These are phyloP conservation scores for Centroberyx gerrardi DNA, from an alignment of 2,797 vertebrate species.

Conservation along the genomic window DNA sequence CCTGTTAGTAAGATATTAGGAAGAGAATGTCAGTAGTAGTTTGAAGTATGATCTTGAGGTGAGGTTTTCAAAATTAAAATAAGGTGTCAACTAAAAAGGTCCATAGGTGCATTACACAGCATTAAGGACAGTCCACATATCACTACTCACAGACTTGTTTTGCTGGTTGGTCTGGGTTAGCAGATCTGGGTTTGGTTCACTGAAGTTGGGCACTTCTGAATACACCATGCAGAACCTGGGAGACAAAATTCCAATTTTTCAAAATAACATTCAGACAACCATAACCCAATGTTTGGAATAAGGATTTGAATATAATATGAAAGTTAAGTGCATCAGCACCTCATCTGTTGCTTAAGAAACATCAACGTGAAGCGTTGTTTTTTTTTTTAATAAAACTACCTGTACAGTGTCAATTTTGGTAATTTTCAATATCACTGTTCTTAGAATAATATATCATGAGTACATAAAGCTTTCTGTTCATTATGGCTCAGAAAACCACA, in stretches of 20 bases:
- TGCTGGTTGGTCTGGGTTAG: constrained; percentile 87
- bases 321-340: too few relatives aligned
- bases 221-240: constrained; percentile 99
- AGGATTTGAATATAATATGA: not conserved
- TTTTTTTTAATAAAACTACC: not conserved
- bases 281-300: not conserved
- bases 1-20: constrained; percentile 79
- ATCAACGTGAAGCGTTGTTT: too few relatives aligned
- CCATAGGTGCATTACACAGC: not conserved
- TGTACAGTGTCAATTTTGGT: too few relatives aligned
- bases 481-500: too few relatives aligned
- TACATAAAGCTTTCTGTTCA: too few relatives aligned
- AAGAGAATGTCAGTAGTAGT: not conserved
- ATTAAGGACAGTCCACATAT: too few relatives aligned
- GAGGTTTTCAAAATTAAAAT: too few relatives aligned
- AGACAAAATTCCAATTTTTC: not conserved
- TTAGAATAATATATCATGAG: too few relatives aligned
- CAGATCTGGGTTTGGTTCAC: constrained; percentile 95
- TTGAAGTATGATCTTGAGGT: not conserved
- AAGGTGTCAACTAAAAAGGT: too few relatives aligned
- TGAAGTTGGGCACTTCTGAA: constrained; percentile 99
- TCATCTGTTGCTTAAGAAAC: too few relatives aligned
- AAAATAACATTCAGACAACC: not conserved
- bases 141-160: constrained; percentile 91
- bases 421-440: too few relatives aligned